Base-by-base conservation (phyloP, 2,113 vertebrate genomes). In the Podocnemis expansa region DNA sequence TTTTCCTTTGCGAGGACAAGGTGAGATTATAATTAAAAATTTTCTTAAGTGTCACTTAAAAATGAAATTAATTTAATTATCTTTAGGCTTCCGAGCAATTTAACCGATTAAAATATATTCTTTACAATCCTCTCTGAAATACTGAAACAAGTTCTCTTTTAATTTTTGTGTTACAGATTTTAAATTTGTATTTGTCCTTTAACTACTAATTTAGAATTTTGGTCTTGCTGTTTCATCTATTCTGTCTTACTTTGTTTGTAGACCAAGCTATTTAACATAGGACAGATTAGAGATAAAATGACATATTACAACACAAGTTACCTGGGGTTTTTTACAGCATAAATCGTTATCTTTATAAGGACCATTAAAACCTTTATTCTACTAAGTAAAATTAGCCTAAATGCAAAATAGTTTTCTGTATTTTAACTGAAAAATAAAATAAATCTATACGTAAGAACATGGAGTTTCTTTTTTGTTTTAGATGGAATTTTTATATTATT, bases 391-490 rank as follows among this genome's bases (percentile, higher is more conserved):
- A 88, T 11, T 2, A 93, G 90, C 92, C 79, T 93, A 91, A 93
- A 56, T 83, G 52, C 73, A 92, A 94, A 97, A 89, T 17, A 19
- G 38, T 88, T 70, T 88, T 90, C 84, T 94, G 96, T 89, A 94
- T 97, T 95, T 91, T 85, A 92, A 96, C 88, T 94, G 89, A 93
- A 85, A 90, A 96, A 84, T 45, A 92, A 88, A 96, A 87, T 47
- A 54, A 52, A 85, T 93, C 89, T 91, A 94, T 89, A 88, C 82
- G 52, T 82, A 47, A 60, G 80, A 56, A 38, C 70, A 29, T 12
- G 76, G 91, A 19, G 17, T 80, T 83, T 1, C 13, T 92, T 89
- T 84, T 83, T 94, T 80, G 73, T 82, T 80, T 96, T 94, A 96
- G 94, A 82, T 83, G 86, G 25, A 84, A 58, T 90, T 90, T 90